Percentiles rank a stretch among this genome's conserved stretches.
These are phyloP conservation scores for Speoplatyrhinus poulsoni DNA, from an alignment of 2,113 vertebrate species.

Conservation along the genomic window DNA sequence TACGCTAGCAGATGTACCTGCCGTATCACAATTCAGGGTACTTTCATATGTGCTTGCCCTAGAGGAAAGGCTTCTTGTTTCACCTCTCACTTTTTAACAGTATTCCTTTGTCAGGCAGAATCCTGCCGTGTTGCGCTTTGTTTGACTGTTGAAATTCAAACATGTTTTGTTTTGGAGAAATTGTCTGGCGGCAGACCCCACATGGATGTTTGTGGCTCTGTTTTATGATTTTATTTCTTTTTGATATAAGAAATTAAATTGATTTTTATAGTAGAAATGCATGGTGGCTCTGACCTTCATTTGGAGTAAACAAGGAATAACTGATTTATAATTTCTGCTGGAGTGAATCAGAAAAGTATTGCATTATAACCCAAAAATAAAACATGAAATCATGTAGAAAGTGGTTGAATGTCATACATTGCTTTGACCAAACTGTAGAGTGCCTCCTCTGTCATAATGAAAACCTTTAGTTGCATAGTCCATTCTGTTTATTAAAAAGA, in stretches of 20 bases:
- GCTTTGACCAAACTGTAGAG: conserved; percentile 26
- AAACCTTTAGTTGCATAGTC: conserved; percentile 41
- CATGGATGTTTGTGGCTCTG: conserved; percentile 65
- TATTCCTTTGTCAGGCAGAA: conserved; percentile 50
- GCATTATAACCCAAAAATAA: conserved; percentile 80
- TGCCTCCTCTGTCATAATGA: conserved; percentile 15
- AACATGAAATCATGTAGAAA: conserved; percentile 67
- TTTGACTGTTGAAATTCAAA: conserved; percentile 53
- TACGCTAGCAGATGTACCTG: conserved; percentile 52
- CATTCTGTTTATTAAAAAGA: conserved; percentile 61
- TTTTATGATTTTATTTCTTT: conserved; percentile 73
- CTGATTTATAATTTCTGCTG: conserved; percentile 71
- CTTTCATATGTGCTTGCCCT: conserved; percentile 42
- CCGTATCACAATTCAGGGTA: conserved; percentile 71
- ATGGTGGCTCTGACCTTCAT: conserved; percentile 76
- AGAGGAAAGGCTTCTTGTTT: conserved; percentile 40
- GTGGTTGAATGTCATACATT: conserved; percentile 26
- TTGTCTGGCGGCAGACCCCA: conserved; percentile 60
- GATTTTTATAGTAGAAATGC: conserved; percentile 85
- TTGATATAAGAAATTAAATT: conserved; percentile 79
- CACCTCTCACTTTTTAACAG: conserved; percentile 52
- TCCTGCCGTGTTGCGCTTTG: conserved; percentile 44
- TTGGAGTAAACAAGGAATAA: conserved; percentile 77
- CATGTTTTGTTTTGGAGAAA: conserved; percentile 48
- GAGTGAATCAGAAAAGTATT: conserved; percentile 7